These are phyloP conservation scores for Vultur gryphus DNA, from an alignment of 2,797 vertebrate genomes.

Conservation along the genomic window DNA sequence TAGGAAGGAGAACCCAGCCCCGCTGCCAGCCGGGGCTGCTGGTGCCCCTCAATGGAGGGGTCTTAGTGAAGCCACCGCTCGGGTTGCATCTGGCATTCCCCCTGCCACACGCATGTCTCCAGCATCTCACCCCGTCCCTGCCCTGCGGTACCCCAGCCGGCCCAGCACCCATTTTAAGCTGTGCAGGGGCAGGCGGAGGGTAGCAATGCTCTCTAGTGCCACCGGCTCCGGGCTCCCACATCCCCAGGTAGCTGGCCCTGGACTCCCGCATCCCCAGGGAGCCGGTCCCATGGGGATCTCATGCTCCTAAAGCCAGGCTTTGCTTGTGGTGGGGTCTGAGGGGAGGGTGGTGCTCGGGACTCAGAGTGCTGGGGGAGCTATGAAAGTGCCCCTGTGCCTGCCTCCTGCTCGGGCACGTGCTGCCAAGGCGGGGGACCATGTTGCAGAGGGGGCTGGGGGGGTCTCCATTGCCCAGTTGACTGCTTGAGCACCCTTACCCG, in stretches of 20 bases:
- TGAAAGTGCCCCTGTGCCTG: not conserved
- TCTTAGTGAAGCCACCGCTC: rapidly evolving
- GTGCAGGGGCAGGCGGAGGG: not conserved
- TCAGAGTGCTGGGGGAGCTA: not conserved
- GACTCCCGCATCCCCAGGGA: not conserved
- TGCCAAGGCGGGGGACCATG: not conserved
- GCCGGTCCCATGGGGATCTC: not conserved
- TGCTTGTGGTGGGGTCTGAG: not conserved
- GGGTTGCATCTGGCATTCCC: not conserved
- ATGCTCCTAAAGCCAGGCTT: not conserved
- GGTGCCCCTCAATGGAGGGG: not conserved
- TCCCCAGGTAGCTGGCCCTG: not conserved
- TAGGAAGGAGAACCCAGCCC: not conserved
- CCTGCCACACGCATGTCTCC: rapidly evolving
- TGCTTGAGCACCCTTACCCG: not conserved
- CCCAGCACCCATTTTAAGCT: not conserved
- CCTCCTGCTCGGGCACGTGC: not conserved
- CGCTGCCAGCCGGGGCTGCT: rapidly evolving
- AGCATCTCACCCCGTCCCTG: not conserved
- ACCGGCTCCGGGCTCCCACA: rapidly evolving
- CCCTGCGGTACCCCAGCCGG: not conserved
- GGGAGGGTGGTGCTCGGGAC: not conserved
- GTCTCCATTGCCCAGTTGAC: not conserved
- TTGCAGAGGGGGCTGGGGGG: not conserved
- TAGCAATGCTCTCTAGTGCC: not conserved